Conservation (phyloP, 2,888 invertebrate species). For the Apoda limacodes region DNA sequence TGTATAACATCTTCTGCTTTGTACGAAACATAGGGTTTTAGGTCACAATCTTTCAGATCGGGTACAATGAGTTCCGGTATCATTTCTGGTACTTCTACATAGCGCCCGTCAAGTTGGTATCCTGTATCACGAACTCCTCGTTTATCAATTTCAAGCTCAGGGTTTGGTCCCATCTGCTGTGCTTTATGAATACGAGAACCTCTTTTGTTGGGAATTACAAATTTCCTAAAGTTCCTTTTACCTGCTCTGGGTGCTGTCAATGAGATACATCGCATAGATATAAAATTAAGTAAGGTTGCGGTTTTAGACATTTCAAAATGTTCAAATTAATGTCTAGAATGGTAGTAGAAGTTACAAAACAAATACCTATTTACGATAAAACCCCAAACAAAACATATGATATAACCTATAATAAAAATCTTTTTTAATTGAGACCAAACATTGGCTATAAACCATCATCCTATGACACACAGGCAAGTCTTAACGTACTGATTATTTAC, state of each 20-base stretch:
- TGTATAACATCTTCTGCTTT: conserved; percentile 80
- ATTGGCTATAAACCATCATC: no score
- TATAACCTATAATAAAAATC: no score
- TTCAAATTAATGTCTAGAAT: no score
- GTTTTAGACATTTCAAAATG: conserved; percentile 57
- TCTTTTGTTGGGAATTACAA: conserved; percentile 79
- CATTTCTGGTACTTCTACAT: conserved; percentile 82
- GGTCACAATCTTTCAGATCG: conserved; percentile 81
- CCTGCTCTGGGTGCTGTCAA: conserved; percentile 62
- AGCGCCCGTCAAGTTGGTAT: conserved; percentile 64
- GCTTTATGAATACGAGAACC: conserved; percentile 77
- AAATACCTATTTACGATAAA: no score
- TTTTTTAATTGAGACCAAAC: no score
- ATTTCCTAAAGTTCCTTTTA: conserved; percentile 87
- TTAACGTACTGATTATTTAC: no score
- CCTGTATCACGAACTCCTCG: conserved; percentile 79
- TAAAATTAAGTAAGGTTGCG: conserved; percentile 34
- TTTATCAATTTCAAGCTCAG: conserved; percentile 75
- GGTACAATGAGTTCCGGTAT: conserved; percentile 94
- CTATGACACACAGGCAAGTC: no score
- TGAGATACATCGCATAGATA: conserved; percentile 46
- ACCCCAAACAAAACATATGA: no score
- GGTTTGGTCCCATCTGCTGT: conserved; percentile 68
- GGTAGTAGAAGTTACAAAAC: no score
- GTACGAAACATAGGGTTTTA: conserved; percentile 97